Conservation (phyloP, 2,113 vertebrate genomes). For the zebrafish (Danio rerio) region DNA sequence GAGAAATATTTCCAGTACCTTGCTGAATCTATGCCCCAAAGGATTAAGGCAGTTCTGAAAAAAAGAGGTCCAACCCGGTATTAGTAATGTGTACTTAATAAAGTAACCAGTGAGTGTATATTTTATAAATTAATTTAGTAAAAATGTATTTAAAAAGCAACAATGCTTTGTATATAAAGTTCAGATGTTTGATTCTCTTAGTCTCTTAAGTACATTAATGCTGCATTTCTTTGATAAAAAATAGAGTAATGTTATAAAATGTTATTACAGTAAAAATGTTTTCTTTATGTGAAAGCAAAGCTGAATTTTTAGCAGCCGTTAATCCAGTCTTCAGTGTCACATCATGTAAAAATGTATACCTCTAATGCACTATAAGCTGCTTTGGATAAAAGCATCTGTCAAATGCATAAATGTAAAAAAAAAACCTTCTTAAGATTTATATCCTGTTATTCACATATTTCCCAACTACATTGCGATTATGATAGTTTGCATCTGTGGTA, state of each 20-base stretch:
- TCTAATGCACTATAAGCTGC: not conserved
- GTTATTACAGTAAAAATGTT: not conserved
- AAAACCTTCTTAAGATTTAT: not conserved
- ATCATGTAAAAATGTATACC: not conserved
- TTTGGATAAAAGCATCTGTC: not conserved
- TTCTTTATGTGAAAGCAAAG: not conserved
- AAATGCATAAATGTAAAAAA: not conserved
- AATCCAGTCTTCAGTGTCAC: not conserved
- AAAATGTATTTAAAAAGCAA: no score
- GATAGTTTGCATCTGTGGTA: constrained; percentile 13
- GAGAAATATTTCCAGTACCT: no score
- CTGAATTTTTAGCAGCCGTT: not conserved
- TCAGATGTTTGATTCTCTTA: no score
- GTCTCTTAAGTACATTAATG: no score
- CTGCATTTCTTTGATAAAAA: no score
- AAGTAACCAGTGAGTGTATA: no score
- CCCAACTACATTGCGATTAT: not conserved
- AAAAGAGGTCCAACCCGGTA: no score
- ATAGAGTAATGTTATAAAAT: not conserved
- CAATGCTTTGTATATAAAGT: no score
- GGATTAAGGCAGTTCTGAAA: no score
- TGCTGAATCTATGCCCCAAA: no score
- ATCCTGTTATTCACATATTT: constrained; percentile 22
- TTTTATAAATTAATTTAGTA: no score
- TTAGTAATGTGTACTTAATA: no score